phyloP scores from a whole-genome alignment of 1,140 invertebrate genomes.

The Drosophila ambigua region DNA sequence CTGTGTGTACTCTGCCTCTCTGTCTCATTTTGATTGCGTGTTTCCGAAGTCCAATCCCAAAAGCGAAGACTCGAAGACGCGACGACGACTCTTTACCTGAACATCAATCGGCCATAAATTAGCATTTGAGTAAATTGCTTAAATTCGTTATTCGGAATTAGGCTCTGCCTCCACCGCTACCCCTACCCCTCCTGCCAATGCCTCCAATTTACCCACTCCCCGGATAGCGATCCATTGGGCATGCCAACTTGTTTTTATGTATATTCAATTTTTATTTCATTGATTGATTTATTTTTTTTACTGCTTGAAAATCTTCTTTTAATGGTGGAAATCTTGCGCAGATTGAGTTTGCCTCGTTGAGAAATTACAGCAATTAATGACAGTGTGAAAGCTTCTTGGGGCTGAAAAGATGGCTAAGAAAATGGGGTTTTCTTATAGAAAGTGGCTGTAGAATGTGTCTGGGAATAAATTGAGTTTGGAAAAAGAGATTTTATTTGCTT shows the following conservation, averaged over 20 bases:
- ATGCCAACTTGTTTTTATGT: constrained; percentile 69
- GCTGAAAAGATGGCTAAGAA: constrained; percentile 1
- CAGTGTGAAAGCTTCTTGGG: constrained; percentile 49
- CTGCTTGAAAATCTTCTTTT: constrained; percentile 21
- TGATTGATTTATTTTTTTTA: constrained; percentile 81
- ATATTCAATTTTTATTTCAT: constrained; percentile 62
- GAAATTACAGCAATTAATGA: constrained; percentile 65
- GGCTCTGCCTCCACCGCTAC: constrained; percentile 30
- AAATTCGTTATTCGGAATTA: constrained; percentile 84
- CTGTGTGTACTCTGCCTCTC: constrained; percentile 36
- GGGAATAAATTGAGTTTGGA: too few relatives aligned
- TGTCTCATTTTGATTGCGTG: constrained; percentile 40
- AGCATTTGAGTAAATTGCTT: constrained; percentile 84
- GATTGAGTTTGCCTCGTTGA: constrained; percentile 32
- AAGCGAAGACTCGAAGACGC: constrained; percentile 9
- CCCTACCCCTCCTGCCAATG: constrained; percentile 4
- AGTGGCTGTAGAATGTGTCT: neutral
- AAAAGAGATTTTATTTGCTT: neutral
- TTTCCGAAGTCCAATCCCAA: constrained; percentile 17
- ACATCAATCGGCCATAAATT: constrained; percentile 83
- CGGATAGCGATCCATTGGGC: constrained; percentile 28
- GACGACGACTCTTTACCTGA: constrained; percentile 58
- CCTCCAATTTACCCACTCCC: constrained; percentile 10
- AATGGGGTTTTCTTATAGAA: constrained; percentile 11
- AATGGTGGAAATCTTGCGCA: constrained; percentile 62